Evolutionary conservation across 1,140 invertebrate genomes (phyloP).

Genomic region (Stegodyphus mimosarum): DNA sequence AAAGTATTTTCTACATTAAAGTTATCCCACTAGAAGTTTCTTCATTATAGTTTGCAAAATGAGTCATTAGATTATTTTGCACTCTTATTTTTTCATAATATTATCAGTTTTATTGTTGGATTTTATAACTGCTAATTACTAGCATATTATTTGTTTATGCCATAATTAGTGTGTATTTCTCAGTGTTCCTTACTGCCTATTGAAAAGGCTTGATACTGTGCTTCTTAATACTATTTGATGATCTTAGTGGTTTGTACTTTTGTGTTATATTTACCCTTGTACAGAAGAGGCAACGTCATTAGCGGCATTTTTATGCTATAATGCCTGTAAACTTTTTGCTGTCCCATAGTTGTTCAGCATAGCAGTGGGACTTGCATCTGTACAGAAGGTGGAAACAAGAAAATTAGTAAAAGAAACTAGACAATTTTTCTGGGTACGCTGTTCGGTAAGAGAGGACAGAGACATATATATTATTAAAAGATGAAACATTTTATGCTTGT

Average conservation of each 20-base stretch:
- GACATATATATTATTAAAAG: slow-evolving; percentile 61
- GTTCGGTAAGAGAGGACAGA: slow-evolving; percentile 36
- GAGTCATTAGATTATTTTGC: slow-evolving; percentile 21
- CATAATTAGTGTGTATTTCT: slow-evolving; percentile 50
- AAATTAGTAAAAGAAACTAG: slow-evolving; percentile 46
- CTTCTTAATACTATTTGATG: slow-evolving; percentile 45
- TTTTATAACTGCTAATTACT: slow-evolving; percentile 19
- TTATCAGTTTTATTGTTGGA: slow-evolving; percentile 34
- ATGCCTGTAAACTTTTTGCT: slow-evolving; percentile 38
- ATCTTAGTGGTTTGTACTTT: slow-evolving; percentile 58
- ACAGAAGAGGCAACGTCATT: slow-evolving; percentile 30
- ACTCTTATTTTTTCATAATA: slow-evolving; percentile 39
- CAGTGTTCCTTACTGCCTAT: slow-evolving; percentile 44
- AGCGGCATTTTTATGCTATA: slow-evolving; percentile 43
- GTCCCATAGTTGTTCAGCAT: slow-evolving; percentile 15
- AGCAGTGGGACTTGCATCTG: slow-evolving; percentile 30
- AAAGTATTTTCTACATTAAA: background rate
- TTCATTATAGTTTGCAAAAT: no score
- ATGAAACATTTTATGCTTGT: slow-evolving; percentile 52
- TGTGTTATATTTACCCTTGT: slow-evolving; percentile 40
- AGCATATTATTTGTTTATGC: slow-evolving; percentile 23
- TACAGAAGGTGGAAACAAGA: slow-evolving; percentile 50
- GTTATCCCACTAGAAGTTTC: no score
- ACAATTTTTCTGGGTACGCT: slow-evolving; percentile 54
- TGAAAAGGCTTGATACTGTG: slow-evolving; percentile 20